A percentile compares a stretch with the other conserved stretches of the same genome.
Evolutionary conservation across 2,888 invertebrate species (phyloP).

Genomic region (Tethea ocularis): DNA sequence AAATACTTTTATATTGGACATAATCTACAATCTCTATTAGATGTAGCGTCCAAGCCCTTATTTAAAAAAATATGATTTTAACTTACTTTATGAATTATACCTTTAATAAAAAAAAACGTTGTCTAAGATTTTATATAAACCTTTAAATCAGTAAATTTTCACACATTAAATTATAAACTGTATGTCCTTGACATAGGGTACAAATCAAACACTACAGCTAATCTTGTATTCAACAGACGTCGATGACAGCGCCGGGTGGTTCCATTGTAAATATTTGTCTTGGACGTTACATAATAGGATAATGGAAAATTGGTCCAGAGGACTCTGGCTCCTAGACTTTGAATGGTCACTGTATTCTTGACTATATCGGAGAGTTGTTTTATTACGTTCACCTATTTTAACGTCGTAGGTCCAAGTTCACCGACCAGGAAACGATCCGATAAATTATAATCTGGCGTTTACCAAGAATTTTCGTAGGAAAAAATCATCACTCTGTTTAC

Average conservation of each 20-base stretch:
- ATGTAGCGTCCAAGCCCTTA: too few species aligned
- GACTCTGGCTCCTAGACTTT: slow-evolving; percentile 56
- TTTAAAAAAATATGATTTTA: too few species aligned
- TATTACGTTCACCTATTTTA: too few species aligned
- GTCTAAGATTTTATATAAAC: background rate
- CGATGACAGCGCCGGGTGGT: slow-evolving; percentile 42
- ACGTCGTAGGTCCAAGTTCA: too few species aligned
- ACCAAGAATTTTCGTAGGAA: too few species aligned
- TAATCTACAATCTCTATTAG: too few species aligned
- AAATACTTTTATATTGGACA: too few species aligned
- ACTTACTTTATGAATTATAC: too few species aligned
- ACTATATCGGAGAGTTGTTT: slow-evolving; percentile 13
- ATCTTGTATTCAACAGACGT: slow-evolving; percentile 53
- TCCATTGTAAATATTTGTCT: slow-evolving; percentile 58
- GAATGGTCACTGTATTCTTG: slow-evolving; percentile 51
- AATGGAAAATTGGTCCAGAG: slow-evolving; percentile 71
- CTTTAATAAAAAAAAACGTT: too few species aligned
- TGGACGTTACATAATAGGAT: slow-evolving; percentile 54
- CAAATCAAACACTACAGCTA: slow-evolving; percentile 26
- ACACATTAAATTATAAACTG: slow-evolving; percentile 31
- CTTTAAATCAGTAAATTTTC: background rate
- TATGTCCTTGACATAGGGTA: slow-evolving; percentile 32
- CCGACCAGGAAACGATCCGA: too few species aligned
- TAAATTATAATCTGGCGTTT: too few species aligned
- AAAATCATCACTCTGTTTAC: too few species aligned